A percentile compares a stretch with the other conserved stretches of the same genome.
Evolutionary conservation across 2,113 vertebrate genomes (phyloP).

Genomic region (Tiliqua scincoides): DNA sequence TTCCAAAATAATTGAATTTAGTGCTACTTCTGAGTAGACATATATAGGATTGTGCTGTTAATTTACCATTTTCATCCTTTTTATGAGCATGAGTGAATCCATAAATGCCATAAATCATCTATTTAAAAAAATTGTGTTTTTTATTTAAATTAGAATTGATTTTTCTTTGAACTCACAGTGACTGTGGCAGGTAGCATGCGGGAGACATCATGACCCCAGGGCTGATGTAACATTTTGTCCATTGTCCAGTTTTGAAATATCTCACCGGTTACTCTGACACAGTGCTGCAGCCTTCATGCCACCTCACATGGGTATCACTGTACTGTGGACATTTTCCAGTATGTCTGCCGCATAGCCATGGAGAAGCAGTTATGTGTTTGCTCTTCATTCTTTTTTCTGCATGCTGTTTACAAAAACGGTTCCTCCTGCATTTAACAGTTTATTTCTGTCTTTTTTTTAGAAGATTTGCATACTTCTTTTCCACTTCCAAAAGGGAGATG

Average conservation of each 20-base stretch:
- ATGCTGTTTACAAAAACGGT: too few species aligned
- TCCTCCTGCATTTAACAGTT: not conserved
- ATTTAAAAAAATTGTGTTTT: too few species aligned
- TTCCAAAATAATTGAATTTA: too few species aligned
- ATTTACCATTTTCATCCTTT: too few species aligned
- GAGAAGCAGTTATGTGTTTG: not conserved
- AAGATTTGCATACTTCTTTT: too few species aligned
- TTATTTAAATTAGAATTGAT: too few species aligned
- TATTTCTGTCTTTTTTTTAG: constrained; percentile 1
- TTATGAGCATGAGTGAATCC: too few species aligned
- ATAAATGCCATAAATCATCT: too few species aligned
- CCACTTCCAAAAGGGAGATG: too few species aligned
- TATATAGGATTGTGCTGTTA: too few species aligned
- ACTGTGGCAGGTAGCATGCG: not conserved
- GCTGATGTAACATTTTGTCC: not conserved
- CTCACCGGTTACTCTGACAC: not conserved
- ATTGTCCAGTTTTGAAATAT: not conserved
- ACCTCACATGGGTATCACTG: accelerated
- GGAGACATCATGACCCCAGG: not conserved
- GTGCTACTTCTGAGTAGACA: too few species aligned
- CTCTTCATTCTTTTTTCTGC: not conserved
- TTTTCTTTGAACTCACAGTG: not conserved
- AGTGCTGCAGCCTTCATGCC: not conserved
- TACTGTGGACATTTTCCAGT: not conserved
- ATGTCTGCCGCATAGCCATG: not conserved